These are phyloP conservation scores for Anticlea derivata DNA, from an alignment of 2,888 invertebrate genomes.

Conservation along the genomic window DNA sequence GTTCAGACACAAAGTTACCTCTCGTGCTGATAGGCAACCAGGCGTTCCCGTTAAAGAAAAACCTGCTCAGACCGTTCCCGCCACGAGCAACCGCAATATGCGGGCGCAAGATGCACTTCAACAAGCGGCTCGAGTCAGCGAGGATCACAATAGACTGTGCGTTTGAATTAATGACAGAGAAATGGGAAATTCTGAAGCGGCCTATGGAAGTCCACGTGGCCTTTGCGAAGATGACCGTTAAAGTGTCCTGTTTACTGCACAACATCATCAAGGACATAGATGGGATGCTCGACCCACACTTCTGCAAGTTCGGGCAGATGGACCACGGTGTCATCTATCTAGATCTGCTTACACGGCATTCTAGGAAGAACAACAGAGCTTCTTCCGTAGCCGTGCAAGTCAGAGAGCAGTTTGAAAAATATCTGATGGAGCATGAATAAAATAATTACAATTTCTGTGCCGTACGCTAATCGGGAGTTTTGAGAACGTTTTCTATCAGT, in stretches of 20 bases:
- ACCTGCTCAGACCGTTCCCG: slow-evolving; percentile 36
- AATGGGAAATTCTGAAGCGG: slow-evolving; percentile 36
- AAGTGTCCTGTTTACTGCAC: slow-evolving; percentile 34
- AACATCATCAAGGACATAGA: slow-evolving; percentile 35
- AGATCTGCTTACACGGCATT: slow-evolving; percentile 24
- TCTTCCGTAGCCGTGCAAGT: slow-evolving; percentile 20
- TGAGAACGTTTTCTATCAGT: no score
- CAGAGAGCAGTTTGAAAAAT: slow-evolving; percentile 24
- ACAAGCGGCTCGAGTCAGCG: slow-evolving; percentile 31
- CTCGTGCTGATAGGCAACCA: slow-evolving; percentile 36
- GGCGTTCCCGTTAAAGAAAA: slow-evolving; percentile 35
- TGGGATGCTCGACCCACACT: slow-evolving; percentile 28
- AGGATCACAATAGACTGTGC: slow-evolving; percentile 35
- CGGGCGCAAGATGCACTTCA: slow-evolving; percentile 28
- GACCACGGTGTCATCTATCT: slow-evolving; percentile 27
- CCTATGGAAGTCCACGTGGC: slow-evolving; percentile 26
- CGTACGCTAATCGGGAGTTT: no score
- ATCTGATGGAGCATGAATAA: slow-evolving; percentile 19
- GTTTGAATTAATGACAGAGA: slow-evolving; percentile 40
- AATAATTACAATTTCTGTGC: neutral
- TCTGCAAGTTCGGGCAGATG: slow-evolving; percentile 24
- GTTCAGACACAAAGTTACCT: slow-evolving; percentile 30
- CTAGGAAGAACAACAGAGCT: slow-evolving; percentile 21
- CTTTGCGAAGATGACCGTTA: slow-evolving; percentile 25
- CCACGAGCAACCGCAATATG: slow-evolving; percentile 10